Percentiles rank a stretch among this genome's conserved stretches.
Conservation (phyloP, 2,888 invertebrate genomes). For the Julus scandinavius region DNA sequence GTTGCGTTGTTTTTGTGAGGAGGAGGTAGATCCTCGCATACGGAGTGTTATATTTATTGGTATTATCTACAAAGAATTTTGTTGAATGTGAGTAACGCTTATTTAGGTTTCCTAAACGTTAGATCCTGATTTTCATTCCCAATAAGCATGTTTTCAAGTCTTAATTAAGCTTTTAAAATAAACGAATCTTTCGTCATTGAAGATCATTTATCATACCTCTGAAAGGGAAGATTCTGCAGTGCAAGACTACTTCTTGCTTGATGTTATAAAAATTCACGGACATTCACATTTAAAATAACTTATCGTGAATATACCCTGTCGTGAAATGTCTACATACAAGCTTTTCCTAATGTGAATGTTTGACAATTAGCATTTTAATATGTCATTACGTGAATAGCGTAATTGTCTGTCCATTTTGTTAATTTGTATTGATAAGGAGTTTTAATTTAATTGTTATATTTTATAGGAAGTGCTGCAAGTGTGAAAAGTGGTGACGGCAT, state of each 20-base stretch:
- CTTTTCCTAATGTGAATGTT: not conserved
- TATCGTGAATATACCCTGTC: not conserved
- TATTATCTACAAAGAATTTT: not conserved
- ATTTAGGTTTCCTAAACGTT: not conserved
- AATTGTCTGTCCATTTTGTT: not conserved
- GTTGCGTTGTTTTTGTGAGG: slow-evolving; percentile 18
- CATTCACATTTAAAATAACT: not conserved
- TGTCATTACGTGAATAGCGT: not conserved
- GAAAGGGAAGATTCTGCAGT: not conserved
- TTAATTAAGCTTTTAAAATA: not conserved
- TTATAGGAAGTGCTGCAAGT: not conserved
- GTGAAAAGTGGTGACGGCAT: not conserved
- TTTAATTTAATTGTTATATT: not conserved
- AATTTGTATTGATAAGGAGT: not conserved
- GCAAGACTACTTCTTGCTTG: not conserved
- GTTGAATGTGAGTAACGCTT: not conserved
- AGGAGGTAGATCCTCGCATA: not conserved
- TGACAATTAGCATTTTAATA: too few relatives aligned
- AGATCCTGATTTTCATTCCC: not conserved
- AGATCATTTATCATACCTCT: not conserved
- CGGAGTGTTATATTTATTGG: not conserved
- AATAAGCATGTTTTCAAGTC: not conserved
- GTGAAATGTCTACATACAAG: not conserved
- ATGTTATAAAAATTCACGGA: not conserved
- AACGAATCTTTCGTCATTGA: not conserved